phyloP scores from a whole-genome alignment of 2,797 vertebrate species.

The Eutrigla gurnardus region DNA sequence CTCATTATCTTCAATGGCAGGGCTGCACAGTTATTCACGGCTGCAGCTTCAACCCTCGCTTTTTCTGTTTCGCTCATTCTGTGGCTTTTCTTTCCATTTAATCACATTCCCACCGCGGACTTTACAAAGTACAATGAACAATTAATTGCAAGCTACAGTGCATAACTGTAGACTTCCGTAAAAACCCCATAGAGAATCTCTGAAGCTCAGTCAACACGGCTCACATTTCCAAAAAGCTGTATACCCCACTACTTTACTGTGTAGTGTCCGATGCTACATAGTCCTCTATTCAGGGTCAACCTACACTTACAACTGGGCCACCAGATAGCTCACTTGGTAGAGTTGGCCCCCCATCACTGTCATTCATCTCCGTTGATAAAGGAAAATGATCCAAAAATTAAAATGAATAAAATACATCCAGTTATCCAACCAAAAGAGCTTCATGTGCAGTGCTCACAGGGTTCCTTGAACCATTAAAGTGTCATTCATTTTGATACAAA shows the following conservation, averaged over 20 bases:
- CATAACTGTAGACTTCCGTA: constrained; percentile 15
- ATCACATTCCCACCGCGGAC: constrained; percentile 21
- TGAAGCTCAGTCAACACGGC: background rate
- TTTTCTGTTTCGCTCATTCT: constrained; percentile 31
- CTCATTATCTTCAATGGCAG: constrained; percentile 62
- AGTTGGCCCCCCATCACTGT: no score
- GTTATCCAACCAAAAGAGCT: constrained; percentile 19
- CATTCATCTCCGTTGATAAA: no score
- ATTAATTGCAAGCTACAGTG: constrained; percentile 47
- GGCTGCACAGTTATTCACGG: constrained; percentile 44
- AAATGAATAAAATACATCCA: background rate
- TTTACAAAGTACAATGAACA: constrained; percentile 51
- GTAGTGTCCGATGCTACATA: background rate
- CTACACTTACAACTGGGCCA: background rate
- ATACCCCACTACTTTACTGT: background rate
- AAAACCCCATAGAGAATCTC: constrained; percentile 17
- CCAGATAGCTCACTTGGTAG: no score
- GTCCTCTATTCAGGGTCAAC: constrained; percentile 24
- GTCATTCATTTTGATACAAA: constrained; percentile 16
- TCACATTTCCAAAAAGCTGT: background rate
- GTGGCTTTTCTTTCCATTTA: constrained; percentile 54
- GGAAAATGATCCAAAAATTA: no score
- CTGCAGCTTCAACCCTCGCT: constrained; percentile 31
- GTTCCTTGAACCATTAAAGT: constrained; percentile 39
- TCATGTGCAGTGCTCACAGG: constrained; percentile 20